Evolutionary conservation across 2,113 vertebrate genomes (phyloP).

Genomic region (Tenrec ecaudatus): DNA sequence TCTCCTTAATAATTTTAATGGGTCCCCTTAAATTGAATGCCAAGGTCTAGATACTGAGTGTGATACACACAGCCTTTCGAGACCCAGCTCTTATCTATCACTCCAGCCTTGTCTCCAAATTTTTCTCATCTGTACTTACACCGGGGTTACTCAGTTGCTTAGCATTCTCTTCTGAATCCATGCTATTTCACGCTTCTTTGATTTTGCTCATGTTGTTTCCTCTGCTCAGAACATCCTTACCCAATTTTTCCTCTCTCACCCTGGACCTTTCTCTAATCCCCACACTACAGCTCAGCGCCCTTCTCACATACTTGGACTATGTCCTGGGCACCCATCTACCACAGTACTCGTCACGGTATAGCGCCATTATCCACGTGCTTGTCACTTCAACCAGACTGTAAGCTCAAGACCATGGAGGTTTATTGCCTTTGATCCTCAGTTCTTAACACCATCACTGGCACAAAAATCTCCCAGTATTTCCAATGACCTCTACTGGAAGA

Average conservation of each 20-base stretch:
- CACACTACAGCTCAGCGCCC: neutral
- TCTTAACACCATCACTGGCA: neutral
- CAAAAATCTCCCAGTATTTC: neutral
- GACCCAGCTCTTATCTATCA: neutral
- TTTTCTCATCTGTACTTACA: neutral
- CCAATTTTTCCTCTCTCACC: neutral
- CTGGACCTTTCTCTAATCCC: slow-evolving; percentile 28
- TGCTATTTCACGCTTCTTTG: slow-evolving; percentile 52
- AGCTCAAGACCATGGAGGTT: neutral
- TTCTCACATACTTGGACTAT: neutral
- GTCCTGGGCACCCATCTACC: neutral
- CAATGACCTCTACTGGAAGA: neutral
- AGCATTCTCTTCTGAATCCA: neutral
- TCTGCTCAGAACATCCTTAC: slow-evolving; percentile 50
- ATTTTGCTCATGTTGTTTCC: slow-evolving; percentile 46
- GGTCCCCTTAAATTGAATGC: neutral
- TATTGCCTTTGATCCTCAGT: neutral
- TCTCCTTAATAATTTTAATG: too few species aligned
- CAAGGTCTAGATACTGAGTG: neutral
- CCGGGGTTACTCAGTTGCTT: neutral
- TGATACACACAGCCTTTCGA: fast-evolving
- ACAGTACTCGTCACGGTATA: neutral
- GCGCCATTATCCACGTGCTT: neutral
- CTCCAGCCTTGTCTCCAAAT: neutral
- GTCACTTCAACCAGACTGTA: neutral